Percentiles rank a stretch among this genome's conserved stretches.
Evolutionary conservation across 2,797 vertebrate species (phyloP).

Genomic region (Gouania willdenowi): DNA sequence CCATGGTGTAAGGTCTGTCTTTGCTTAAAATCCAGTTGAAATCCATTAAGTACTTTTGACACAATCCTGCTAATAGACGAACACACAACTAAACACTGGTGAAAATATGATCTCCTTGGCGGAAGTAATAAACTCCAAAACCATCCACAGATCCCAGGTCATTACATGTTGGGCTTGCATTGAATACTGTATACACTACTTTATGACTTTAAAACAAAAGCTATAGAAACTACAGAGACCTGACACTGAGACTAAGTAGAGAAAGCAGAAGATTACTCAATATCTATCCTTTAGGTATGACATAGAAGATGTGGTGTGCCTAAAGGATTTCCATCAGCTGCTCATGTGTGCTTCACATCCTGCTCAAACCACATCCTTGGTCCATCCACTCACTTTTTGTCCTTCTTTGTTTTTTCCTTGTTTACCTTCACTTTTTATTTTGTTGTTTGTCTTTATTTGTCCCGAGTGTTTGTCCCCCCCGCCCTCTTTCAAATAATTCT

Average conservation of each 20-base stretch:
- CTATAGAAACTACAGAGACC: conserved; percentile 1
- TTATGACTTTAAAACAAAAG: too few relatives aligned
- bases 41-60: too few relatives aligned
- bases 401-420: not conserved
- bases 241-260: conserved; percentile 3
- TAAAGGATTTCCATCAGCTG: conserved; percentile 37
- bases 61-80: too few relatives aligned
- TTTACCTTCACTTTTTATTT: not conserved
- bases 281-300: conserved; percentile 10
- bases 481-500: too few relatives aligned
- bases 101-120: too few relatives aligned
- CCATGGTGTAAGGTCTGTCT: too few relatives aligned
- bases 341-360: conserved; percentile 25
- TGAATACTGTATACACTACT: too few relatives aligned
- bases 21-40: too few relatives aligned
- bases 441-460: not conserved
- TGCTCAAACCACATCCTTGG: conserved; percentile 7
- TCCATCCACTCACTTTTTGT: not conserved
- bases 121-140: too few relatives aligned
- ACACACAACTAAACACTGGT: too few relatives aligned
- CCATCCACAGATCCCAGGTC: too few relatives aligned
- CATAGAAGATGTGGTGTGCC: conserved; percentile 34
- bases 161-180: too few relatives aligned
- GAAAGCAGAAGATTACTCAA: not conserved
- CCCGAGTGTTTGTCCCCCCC: not conserved